These are phyloP conservation scores for Garra rufa DNA, from an alignment of 2,113 vertebrate genomes.

Conservation along the genomic window DNA sequence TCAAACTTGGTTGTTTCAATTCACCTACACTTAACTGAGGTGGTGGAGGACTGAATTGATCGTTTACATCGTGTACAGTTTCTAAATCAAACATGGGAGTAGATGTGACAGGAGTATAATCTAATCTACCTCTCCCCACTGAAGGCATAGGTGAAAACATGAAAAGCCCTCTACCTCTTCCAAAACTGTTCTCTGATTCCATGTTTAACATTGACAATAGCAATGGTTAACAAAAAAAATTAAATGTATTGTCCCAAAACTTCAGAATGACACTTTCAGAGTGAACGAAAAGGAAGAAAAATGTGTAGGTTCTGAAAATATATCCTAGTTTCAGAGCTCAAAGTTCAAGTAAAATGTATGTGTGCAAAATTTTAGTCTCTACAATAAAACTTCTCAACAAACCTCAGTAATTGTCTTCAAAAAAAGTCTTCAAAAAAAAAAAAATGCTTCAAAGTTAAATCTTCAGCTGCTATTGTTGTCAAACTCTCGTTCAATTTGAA, in stretches of 20 bases:
- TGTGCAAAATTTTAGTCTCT: no score
- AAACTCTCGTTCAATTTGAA: not conserved
- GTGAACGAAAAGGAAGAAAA: no score
- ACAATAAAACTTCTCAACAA: no score
- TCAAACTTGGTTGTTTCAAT: not conserved
- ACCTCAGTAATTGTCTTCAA: no score
- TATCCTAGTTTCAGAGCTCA: no score
- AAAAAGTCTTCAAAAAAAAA: no score
- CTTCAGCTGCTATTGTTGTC: no score
- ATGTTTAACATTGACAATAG: not conserved
- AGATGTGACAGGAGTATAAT: conserved; percentile 9
- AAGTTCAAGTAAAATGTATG: no score
- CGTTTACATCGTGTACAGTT: not conserved
- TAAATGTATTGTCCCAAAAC: no score
- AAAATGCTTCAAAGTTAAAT: no score
- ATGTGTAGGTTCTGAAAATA: no score
- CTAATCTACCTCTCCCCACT: not conserved
- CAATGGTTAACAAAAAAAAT: not conserved
- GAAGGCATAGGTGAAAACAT: not conserved
- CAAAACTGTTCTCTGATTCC: conserved; percentile 2
- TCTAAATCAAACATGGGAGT: not conserved
- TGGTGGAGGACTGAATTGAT: not conserved
- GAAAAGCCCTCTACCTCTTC: not conserved
- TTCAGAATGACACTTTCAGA: no score
- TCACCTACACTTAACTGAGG: not conserved